Percentiles rank a stretch among this genome's conserved stretches.
These are phyloP conservation scores for Acromyrmex heyeri DNA, from an alignment of 1,140 invertebrate genomes.

Conservation along the genomic window DNA sequence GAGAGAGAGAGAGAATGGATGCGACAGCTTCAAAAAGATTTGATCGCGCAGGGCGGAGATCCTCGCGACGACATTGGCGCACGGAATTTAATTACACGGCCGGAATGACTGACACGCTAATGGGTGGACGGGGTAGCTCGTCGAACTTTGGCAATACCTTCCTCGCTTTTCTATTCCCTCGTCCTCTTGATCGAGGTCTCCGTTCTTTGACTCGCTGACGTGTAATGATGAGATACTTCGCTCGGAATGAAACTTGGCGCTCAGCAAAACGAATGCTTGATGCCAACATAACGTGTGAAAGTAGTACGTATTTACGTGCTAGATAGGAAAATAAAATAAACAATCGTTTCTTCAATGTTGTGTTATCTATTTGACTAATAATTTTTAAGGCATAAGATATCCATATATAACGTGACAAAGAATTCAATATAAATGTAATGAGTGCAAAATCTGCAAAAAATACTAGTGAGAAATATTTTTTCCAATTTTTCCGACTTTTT, in stretches of 20 bases:
- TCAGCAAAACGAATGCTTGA: slow-evolving; percentile 27
- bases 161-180: slow-evolving; percentile 48
- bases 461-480: background rate
- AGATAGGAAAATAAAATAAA: background rate
- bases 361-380: background rate
- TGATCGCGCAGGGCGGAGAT: background rate
- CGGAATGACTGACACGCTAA: slow-evolving; percentile 62
- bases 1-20: background rate
- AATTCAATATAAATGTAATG: background rate
- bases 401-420: background rate
- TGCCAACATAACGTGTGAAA: background rate
- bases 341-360: background rate
- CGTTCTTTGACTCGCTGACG: slow-evolving; percentile 56
- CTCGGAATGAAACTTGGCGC: slow-evolving; percentile 46
- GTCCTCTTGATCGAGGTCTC: slow-evolving; percentile 33
- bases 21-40: slow-evolving; percentile 2
- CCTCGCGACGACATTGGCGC: slow-evolving; percentile 37
- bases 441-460: background rate
- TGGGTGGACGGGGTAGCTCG: slow-evolving; percentile 42
- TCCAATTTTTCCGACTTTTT: background rate
- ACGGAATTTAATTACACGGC: slow-evolving; percentile 70
- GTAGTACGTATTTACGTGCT: slow-evolving; percentile 10
- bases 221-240: slow-evolving; percentile 59
- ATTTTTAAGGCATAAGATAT: background rate
- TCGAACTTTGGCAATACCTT: slow-evolving; percentile 65